These are phyloP conservation scores for Hyles euphorbiae DNA, from an alignment of 1,140 invertebrate species.

Conservation along the genomic window DNA sequence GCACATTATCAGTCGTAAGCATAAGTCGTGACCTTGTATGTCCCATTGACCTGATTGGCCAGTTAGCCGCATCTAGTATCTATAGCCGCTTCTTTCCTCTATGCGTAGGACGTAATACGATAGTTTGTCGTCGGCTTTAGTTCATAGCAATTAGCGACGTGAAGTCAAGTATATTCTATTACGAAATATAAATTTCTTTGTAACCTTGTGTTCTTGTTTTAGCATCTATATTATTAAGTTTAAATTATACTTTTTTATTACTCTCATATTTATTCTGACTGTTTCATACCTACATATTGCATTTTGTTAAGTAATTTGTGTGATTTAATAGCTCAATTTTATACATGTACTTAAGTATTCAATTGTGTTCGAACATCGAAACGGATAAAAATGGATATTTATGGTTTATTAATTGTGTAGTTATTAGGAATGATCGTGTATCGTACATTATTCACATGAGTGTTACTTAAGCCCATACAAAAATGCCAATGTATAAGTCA, in stretches of 20 bases:
- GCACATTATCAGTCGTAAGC: no score
- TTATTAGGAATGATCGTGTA: no score
- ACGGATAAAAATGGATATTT: conserved; percentile 3
- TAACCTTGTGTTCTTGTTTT: conserved; percentile 52
- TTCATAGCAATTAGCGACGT: conserved; percentile 62
- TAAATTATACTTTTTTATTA: conserved; percentile 36
- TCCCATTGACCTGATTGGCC: no score
- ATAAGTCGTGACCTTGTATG: no score
- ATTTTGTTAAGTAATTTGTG: conserved; percentile 49
- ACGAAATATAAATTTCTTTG: conserved; percentile 24
- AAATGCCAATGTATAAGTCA: no score
- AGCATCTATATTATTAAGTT: conserved; percentile 39
- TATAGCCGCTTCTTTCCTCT: no score
- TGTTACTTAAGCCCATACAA: no score
- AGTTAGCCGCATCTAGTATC: no score
- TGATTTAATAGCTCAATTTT: conserved; percentile 64
- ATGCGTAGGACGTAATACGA: no score
- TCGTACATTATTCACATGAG: no score
- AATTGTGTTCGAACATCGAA: conserved; percentile 46
- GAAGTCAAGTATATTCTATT: conserved; percentile 39
- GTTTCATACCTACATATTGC: conserved; percentile 50
- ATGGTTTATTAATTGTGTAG: no score
- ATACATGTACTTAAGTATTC: conserved; percentile 52
- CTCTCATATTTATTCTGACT: conserved; percentile 48
- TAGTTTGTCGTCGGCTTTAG: no score